Conservation (phyloP, 2,113 vertebrate species). For the Poeciliopsis occidentalis region DNA sequence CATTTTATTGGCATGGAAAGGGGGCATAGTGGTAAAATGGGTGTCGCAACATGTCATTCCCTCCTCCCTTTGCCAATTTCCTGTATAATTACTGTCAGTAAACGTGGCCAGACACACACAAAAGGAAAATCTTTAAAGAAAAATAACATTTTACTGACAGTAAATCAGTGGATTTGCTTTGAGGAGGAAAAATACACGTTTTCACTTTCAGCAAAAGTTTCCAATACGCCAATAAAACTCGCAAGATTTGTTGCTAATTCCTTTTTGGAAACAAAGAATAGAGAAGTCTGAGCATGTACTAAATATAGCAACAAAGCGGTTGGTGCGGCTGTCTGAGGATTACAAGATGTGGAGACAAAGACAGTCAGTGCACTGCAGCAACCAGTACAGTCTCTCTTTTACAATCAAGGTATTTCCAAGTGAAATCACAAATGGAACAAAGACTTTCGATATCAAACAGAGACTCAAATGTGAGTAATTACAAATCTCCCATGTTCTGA, state of each 20-base stretch:
- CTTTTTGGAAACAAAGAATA: too few relatives aligned
- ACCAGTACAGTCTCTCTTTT: too few relatives aligned
- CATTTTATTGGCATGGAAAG: too few relatives aligned
- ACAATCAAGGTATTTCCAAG: too few relatives aligned
- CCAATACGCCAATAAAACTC: background rate
- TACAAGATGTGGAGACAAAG: too few relatives aligned
- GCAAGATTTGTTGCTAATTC: background rate
- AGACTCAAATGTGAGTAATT: too few relatives aligned
- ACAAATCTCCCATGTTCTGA: background rate
- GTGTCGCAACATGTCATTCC: too few relatives aligned
- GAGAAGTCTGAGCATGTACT: background rate
- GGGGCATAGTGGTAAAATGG: too few relatives aligned
- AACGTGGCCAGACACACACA: background rate
- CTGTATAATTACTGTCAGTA: too few relatives aligned
- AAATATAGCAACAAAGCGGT: background rate
- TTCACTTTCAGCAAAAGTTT: background rate
- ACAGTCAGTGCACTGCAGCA: too few relatives aligned
- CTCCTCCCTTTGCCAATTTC: too few relatives aligned
- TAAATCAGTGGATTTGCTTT: background rate
- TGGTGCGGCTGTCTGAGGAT: too few relatives aligned
- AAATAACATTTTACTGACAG: background rate
- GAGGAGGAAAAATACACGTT: background rate
- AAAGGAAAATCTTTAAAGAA: background rate
- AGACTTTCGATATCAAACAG: background rate
- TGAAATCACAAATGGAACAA: background rate